phyloP scores from a whole-genome alignment of 2,888 invertebrate species.

The Drosophila maculinotata region DNA sequence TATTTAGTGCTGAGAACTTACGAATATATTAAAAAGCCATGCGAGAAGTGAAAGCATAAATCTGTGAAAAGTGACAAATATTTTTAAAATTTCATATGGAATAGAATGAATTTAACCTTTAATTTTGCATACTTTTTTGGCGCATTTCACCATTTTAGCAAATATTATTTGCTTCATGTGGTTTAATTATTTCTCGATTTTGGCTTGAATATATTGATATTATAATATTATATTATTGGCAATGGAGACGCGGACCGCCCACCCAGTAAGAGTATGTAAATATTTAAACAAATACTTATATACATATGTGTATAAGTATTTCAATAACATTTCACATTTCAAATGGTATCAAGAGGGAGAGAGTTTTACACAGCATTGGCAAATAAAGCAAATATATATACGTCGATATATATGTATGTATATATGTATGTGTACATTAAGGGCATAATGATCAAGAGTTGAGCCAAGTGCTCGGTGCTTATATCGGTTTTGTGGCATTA shows the following conservation, averaged over 20 bases:
- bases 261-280: too few relatives aligned
- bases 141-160: too few relatives aligned
- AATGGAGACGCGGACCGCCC: too few relatives aligned
- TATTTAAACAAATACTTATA: too few relatives aligned
- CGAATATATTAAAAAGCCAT: not conserved
- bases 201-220: too few relatives aligned
- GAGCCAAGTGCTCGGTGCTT: slow-evolving; percentile 28
- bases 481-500: slow-evolving; percentile 15
- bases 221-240: too few relatives aligned
- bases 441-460: slow-evolving; percentile 41
- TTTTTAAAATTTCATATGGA: too few relatives aligned
- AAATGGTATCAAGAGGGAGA: slow-evolving; percentile 9
- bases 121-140: too few relatives aligned
- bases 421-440: slow-evolving; percentile 20
- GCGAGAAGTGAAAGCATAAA: not conserved
- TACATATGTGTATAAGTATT: not conserved
- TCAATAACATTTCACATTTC: slow-evolving; percentile 11
- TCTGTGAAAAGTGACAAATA: too few relatives aligned
- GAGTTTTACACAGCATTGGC: slow-evolving; percentile 22
- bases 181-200: too few relatives aligned
- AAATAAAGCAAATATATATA: slow-evolving; percentile 15
- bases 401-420: not conserved
- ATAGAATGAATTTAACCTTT: too few relatives aligned
- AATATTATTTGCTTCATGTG: too few relatives aligned
- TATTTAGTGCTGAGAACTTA: slow-evolving; percentile 2